Conservation (phyloP, 1,140 invertebrate genomes). For the Melanaphis sacchari region DNA sequence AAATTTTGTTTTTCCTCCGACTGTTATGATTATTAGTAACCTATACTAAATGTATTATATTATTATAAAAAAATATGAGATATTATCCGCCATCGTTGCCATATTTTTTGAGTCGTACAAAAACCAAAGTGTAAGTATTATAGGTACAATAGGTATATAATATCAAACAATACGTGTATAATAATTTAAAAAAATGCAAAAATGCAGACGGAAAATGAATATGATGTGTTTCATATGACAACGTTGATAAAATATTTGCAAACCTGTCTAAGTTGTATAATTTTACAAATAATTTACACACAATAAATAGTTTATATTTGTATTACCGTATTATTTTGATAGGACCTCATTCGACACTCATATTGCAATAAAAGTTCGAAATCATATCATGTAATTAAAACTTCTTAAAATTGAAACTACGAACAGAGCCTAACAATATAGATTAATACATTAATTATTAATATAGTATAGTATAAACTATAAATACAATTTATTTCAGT, state of each 20-base stretch:
- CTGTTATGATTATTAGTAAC: background rate
- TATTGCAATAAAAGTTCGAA: background rate
- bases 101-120: background rate
- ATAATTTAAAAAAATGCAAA: background rate
- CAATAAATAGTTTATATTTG: background rate
- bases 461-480: background rate
- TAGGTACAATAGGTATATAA: background rate
- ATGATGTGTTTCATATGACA: background rate
- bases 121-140: background rate
- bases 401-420: background rate
- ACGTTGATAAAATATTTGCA: background rate
- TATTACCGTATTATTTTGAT: background rate
- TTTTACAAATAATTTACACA: background rate
- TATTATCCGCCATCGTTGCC: background rate
- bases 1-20: background rate
- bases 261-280: background rate
- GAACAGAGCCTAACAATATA: background rate
- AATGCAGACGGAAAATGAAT: background rate
- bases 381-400: background rate
- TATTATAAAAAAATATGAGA: background rate
- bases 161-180: background rate
- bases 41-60: background rate
- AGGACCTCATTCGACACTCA: background rate
- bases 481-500: background rate
- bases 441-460: background rate